Base-by-base conservation (phyloP, 1,140 invertebrate species). In the Asbolus verrucosus region DNA sequence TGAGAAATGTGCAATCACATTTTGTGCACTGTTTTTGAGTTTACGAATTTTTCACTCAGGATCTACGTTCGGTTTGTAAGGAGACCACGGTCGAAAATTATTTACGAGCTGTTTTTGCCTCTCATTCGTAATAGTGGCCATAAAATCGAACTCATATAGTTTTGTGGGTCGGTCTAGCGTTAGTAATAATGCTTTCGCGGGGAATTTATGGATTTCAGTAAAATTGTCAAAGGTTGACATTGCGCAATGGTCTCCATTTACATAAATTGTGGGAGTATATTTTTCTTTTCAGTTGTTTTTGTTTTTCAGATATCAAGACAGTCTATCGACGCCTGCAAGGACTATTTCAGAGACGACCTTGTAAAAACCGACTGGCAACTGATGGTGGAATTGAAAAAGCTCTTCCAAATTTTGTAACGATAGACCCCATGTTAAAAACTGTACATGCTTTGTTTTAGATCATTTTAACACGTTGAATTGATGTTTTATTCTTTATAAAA, bases 241-340 rank as follows among this genome's bases (percentile, higher is more conserved):
- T 36, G 33, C 33, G 33, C 33, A 36, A 36, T 36, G 11, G 33
- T 11, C 33, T 36, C 6, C 33, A 36, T 36, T 36, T 36, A 36
- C 33, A 36, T 36, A 36, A 36, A 36, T 36, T 36, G 33, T 36
- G 39, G 15, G 39, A 5, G 39, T 43, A 27, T 27, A 43, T 43
- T 43, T 43, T 43, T 43, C 39, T 43, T 14, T 27, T 36, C 33
- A 19, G 31, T 67, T 65, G 36, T 73, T 65, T 19, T 67, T 67
- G 70, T 79, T 77, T 91, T 94, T 59, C 88, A 98, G 95, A 99
- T 99, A 80, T 94, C 92, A 16, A 89, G 98, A 59, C 93, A 97
- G 76, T 98, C 96, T 36, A 99, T 99, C 77, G 97, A 99, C 83
- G 96, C 95, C 1, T 98, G 98, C 83, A 99, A 99, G 83, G 93